Evolutionary conservation across 2,797 vertebrate species (phyloP).

Genomic region (Myotis findleyi): DNA sequence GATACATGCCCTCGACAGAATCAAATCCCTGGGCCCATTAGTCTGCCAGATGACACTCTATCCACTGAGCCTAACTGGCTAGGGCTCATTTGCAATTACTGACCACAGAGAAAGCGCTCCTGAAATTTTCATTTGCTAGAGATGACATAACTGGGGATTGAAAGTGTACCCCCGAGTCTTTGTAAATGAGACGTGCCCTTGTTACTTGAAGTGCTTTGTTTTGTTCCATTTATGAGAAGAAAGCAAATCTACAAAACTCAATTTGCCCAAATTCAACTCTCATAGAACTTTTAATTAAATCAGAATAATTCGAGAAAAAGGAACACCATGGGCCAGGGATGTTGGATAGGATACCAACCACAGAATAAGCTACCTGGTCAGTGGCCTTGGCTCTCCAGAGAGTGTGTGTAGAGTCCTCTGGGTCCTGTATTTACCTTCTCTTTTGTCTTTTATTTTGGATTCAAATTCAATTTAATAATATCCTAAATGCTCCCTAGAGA

Average conservation of each 20-base stretch:
- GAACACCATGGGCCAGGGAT: not conserved
- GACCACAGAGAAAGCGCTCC: not conserved
- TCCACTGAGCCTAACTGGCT: no score
- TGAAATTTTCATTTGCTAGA: constrained; percentile 51
- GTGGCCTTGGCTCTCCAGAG: not conserved
- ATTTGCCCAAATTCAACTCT: not conserved
- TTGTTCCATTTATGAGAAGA: constrained; percentile 3
- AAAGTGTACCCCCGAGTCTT: not conserved
- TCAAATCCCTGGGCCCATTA: no score
- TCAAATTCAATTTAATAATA: not conserved
- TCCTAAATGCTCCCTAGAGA: not conserved
- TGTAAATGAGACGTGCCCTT: not conserved
- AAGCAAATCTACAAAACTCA: constrained; percentile 5
- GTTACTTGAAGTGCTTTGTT: constrained; percentile 52
- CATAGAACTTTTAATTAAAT: not conserved
- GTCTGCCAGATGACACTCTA: no score
- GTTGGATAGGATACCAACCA: not conserved
- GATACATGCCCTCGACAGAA: no score
- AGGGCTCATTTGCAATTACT: constrained; percentile 48
- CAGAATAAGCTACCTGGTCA: rapidly evolving
- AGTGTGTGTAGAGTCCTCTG: not conserved
- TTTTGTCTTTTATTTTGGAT: not conserved
- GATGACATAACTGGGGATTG: constrained; percentile 20
- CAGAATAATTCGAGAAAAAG: not conserved
- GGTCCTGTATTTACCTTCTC: not conserved